These are phyloP conservation scores for Callaeas wilsoni DNA, from an alignment of 2,113 vertebrate species.

Conservation along the genomic window DNA sequence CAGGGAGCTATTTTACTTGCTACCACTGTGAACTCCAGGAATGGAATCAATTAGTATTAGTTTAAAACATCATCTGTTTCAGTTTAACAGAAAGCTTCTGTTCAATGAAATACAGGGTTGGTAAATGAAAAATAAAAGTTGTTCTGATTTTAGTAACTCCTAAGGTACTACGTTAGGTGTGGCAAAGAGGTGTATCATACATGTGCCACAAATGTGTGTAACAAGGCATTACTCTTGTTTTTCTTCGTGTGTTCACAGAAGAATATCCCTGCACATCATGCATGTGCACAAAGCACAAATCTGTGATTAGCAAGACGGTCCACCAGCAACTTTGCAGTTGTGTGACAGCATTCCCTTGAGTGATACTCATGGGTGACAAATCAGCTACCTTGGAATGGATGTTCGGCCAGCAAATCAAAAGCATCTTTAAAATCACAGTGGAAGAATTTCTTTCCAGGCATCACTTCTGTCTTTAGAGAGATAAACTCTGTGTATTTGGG, in stretches of 20 bases:
- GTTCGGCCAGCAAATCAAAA: conserved; percentile 10
- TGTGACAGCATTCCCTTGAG: neutral
- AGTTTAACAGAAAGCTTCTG: conserved; percentile 75
- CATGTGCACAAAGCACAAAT: neutral
- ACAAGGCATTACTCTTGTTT: neutral
- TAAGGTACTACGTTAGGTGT: neutral
- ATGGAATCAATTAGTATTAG: conserved; percentile 82
- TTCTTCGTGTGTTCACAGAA: neutral
- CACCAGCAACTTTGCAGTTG: neutral
- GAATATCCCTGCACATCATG: neutral
- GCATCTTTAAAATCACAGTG: neutral
- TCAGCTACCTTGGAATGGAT: neutral
- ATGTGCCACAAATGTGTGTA: neutral
- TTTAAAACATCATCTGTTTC: conserved; percentile 79
- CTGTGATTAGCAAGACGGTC: neutral
- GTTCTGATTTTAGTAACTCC: conserved; percentile 50
- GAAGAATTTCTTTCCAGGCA: neutral
- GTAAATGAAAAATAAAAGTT: conserved; percentile 72
- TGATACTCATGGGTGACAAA: neutral
- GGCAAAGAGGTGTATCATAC: neutral
- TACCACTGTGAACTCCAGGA: conserved; percentile 68
- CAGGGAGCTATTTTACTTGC: conserved; percentile 67
- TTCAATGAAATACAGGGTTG: conserved; percentile 70
- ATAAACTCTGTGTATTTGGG: neutral
- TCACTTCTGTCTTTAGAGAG: neutral